Percentiles rank a stretch among this genome's conserved stretches.
Conservation (phyloP, 2,797 vertebrate species). For the Channallabes apus region DNA sequence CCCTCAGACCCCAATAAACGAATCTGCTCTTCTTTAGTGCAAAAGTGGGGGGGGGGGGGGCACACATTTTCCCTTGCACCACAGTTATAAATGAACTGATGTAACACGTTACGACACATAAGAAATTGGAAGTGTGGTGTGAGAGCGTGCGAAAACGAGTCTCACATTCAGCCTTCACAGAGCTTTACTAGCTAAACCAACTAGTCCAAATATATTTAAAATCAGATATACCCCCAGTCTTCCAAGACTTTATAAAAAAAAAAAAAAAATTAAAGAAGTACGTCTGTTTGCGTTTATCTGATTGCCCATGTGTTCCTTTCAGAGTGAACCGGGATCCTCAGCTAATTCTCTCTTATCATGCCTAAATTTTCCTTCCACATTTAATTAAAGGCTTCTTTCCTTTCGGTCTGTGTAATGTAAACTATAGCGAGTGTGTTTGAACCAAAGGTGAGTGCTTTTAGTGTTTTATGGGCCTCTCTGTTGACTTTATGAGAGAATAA, state of each 20-base stretch:
- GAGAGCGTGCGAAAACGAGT: too few species aligned
- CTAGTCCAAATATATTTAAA: background rate
- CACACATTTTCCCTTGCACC: too few species aligned
- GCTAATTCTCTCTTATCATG: background rate
- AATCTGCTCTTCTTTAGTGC: too few species aligned
- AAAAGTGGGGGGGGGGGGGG: too few species aligned
- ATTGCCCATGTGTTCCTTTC: too few species aligned
- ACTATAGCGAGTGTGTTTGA: slow-evolving; percentile 46
- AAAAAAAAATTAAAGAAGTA: too few species aligned
- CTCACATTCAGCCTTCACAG: background rate
- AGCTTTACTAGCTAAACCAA: background rate
- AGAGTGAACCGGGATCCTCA: background rate
- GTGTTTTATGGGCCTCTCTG: slow-evolving; percentile 49
- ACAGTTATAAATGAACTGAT: too few species aligned
- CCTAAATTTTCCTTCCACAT: slow-evolving; percentile 26
- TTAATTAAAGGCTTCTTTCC: slow-evolving; percentile 54
- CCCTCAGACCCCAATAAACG: too few species aligned
- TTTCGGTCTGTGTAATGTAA: slow-evolving; percentile 48
- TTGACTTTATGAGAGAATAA: slow-evolving; percentile 51
- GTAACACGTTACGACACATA: too few species aligned
- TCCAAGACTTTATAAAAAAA: too few species aligned
- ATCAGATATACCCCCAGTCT: too few species aligned
- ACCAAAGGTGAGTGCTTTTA: slow-evolving; percentile 46
- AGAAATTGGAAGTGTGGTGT: too few species aligned
- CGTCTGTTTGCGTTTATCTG: background rate